phyloP scores from a whole-genome alignment of 2,797 vertebrate genomes.

The Enteromius fasciolatus region DNA sequence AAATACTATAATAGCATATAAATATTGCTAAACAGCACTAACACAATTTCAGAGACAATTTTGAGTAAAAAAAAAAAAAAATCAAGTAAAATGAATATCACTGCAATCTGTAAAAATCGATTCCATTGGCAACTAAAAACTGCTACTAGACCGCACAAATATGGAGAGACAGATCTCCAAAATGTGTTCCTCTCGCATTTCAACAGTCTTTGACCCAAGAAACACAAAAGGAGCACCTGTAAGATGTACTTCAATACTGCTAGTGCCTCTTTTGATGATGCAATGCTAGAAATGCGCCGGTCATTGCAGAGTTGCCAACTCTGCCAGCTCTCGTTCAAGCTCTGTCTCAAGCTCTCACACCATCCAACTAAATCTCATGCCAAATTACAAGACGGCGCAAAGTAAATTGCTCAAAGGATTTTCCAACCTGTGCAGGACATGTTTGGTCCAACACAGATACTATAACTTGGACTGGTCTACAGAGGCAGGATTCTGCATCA shows the following conservation, averaged over 20 bases:
- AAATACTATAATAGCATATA: background rate
- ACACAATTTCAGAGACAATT: constrained; percentile 39
- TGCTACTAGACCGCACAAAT: constrained; percentile 15
- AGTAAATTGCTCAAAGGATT: background rate
- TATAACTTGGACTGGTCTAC: background rate
- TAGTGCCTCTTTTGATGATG: background rate
- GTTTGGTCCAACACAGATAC: background rate
- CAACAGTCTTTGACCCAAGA: background rate
- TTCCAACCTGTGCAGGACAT: background rate
- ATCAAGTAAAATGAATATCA: constrained; percentile 66
- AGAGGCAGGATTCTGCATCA: background rate
- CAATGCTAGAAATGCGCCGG: background rate
- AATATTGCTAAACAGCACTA: background rate
- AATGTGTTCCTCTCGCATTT: background rate
- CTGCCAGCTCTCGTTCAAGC: background rate
- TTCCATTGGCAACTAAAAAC: constrained; percentile 65
- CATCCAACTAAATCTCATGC: background rate
- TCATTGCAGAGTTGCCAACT: background rate
- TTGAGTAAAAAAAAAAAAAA: constrained; percentile 53
- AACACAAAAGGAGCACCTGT: background rate
- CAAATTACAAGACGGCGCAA: background rate
- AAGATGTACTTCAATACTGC: constrained; percentile 9
- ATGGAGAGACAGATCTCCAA: background rate
- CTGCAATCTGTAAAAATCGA: constrained; percentile 69
- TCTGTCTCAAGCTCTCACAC: background rate